phyloP scores from a whole-genome alignment of 2,797 vertebrate genomes.

The Argya squamiceps region DNA sequence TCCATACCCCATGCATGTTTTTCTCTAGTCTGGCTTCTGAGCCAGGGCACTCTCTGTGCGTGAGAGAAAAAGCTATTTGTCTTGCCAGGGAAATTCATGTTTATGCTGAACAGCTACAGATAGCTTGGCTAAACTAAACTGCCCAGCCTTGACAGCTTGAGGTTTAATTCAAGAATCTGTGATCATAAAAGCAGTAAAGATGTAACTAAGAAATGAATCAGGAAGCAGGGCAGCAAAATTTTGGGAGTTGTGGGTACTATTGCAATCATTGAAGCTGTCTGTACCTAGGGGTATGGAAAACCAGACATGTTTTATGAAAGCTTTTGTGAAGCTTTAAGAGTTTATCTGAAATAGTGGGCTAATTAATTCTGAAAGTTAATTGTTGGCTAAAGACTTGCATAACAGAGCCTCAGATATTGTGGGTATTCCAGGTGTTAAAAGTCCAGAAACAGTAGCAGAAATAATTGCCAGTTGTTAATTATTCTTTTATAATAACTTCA shows the following conservation, averaged over 20 bases:
- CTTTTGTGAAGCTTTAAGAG: background rate
- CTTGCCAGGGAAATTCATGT: background rate
- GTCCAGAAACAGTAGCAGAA: background rate
- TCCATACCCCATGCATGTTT: background rate
- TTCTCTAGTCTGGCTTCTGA: background rate
- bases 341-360: background rate
- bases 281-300: background rate
- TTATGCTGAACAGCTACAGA: background rate
- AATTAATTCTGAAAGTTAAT: background rate
- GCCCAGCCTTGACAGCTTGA: background rate
- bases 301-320: background rate
- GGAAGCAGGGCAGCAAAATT: background rate
- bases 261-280: background rate
- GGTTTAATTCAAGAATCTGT: background rate
- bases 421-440: background rate
- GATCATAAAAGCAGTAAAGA: background rate
- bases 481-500: background rate
- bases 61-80: background rate
- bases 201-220: background rate
- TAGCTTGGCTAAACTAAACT: background rate
- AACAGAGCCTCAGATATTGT: background rate
- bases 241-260: accelerated
- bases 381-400: background rate
- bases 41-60: background rate
- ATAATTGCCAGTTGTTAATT: background rate